phyloP scores from a whole-genome alignment of 2,113 vertebrate genomes.

The Melanocharis versteri region DNA sequence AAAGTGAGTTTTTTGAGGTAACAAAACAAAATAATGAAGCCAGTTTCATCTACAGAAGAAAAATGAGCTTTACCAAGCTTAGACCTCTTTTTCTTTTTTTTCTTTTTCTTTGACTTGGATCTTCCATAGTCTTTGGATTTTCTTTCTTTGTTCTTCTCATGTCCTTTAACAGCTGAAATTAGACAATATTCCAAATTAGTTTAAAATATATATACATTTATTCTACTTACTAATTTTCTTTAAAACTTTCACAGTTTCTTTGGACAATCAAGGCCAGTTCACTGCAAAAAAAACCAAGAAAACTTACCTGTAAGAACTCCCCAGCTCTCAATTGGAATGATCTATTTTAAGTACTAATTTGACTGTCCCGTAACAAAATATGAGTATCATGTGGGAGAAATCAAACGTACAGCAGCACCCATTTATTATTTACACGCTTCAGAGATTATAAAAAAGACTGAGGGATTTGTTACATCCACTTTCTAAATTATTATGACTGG shows the following conservation, averaged over 20 bases:
- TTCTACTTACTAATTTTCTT: background rate
- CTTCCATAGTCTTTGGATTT: constrained; percentile 82
- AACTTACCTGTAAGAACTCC: background rate
- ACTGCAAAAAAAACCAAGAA: background rate
- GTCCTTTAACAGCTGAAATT: constrained; percentile 73
- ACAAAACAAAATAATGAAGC: background rate
- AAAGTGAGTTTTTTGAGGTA: background rate
- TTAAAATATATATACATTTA: background rate
- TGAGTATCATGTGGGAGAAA: background rate
- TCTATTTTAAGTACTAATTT: background rate
- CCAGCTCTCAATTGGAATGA: background rate
- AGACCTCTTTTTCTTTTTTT: constrained; percentile 90
- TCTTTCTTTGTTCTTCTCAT: constrained; percentile 78
- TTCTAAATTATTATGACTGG: background rate
- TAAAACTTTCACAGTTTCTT: background rate
- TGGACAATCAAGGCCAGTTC: background rate
- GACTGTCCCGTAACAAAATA: background rate
- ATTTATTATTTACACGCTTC: background rate
- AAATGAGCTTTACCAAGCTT: constrained; percentile 80
- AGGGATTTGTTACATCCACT: background rate
- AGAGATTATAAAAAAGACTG: background rate
- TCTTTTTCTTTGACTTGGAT: constrained; percentile 91
- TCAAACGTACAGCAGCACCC: background rate
- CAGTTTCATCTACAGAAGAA: background rate
- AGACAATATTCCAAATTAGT: constrained; percentile 5